Conservation (phyloP, 2,113 vertebrate species). For the Sturnus vulgaris region DNA sequence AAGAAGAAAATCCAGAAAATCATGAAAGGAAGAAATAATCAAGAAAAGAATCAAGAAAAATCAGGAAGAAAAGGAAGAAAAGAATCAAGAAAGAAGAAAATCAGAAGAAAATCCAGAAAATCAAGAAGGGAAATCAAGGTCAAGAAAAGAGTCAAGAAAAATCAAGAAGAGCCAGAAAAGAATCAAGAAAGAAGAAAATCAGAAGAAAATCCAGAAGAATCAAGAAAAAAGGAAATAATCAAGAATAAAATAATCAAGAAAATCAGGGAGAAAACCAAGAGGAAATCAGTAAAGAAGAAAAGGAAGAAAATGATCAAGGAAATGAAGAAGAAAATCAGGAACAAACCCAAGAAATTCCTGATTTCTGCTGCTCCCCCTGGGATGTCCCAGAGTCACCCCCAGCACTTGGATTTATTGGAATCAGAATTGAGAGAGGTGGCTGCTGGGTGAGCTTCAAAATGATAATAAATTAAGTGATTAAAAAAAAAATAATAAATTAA, state of each 20-base stretch:
- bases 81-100: too few relatives aligned
- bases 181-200: background rate
- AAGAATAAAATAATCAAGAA: background rate
- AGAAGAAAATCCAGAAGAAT: background rate
- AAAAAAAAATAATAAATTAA: too few relatives aligned
- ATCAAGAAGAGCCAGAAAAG: background rate
- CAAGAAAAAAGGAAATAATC: background rate
- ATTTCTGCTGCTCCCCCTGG: too few relatives aligned
- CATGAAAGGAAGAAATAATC: background rate
- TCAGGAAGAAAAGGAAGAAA: too few relatives aligned
- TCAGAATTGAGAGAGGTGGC: too few relatives aligned
- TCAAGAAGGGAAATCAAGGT: too few relatives aligned
- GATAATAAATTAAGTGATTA: too few relatives aligned
- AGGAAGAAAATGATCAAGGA: background rate
- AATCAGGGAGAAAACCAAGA: background rate
- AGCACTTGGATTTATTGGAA: too few relatives aligned
- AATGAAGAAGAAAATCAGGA: background rate
- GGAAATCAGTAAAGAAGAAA: background rate
- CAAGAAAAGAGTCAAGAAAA: background rate
- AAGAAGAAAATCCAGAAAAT: background rate
- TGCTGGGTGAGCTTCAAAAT: too few relatives aligned
- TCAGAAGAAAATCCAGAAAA: too few relatives aligned
- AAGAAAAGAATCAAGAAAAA: background rate
- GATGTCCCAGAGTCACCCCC: too few relatives aligned
- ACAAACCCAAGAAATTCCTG: too few relatives aligned